Conservation (phyloP, 53 echinoderm and acorn worm species). For the Luidia sarsii region DNA sequence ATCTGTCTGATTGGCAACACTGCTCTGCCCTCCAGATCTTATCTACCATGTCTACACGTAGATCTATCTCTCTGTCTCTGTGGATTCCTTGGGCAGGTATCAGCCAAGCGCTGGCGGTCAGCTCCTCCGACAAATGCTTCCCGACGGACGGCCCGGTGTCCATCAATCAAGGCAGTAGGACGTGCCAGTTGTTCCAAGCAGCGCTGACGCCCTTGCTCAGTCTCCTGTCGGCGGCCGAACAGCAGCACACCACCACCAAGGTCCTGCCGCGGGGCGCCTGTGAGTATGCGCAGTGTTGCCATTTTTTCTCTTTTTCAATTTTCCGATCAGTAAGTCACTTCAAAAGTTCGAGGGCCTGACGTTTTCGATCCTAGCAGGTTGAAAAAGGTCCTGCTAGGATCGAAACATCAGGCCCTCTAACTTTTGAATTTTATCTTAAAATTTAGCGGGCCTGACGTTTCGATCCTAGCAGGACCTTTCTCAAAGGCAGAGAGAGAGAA, state of each 20-base stretch:
- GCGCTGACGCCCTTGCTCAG: constrained; percentile 68
- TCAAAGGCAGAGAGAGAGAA: no score
- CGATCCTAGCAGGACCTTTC: no score
- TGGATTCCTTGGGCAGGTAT: constrained; percentile 47
- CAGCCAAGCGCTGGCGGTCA: constrained; percentile 63
- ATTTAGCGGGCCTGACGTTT: no score
- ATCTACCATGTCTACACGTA: no score
- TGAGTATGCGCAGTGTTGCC: no score
- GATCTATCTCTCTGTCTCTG: neutral
- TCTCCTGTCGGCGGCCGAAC: constrained; percentile 65
- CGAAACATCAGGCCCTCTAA: no score
- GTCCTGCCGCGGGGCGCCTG: constrained; percentile 38
- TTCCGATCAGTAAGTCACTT: neutral
- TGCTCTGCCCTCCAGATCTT: no score
- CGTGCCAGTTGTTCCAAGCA: constrained; percentile 70
- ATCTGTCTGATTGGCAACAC: no score
- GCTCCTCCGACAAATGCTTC: constrained; percentile 79
- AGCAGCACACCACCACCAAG: constrained; percentile 34
- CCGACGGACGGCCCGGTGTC: constrained; percentile 52
- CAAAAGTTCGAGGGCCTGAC: neutral
- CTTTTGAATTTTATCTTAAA: no score
- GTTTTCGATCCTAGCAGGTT: neutral
- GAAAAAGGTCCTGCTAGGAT: no score
- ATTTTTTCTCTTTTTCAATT: no score
- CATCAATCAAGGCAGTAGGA: constrained; percentile 67